Conservation (phyloP, 2,888 invertebrate species). For the Icerya purchasi region DNA sequence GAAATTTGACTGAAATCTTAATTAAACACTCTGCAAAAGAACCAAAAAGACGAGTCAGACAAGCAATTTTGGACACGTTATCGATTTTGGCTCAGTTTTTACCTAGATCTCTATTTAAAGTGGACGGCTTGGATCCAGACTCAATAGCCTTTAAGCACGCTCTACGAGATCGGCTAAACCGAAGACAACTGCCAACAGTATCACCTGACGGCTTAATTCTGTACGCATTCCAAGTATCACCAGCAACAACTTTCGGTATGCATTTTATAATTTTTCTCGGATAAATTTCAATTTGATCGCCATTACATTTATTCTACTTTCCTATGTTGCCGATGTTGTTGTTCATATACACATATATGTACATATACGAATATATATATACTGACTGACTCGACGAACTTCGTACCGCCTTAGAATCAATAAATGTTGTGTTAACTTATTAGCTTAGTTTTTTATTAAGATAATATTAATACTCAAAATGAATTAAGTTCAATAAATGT, state of each 20-base stretch:
- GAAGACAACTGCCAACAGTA: conserved; percentile 48
- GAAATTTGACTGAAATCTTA: conserved; percentile 16
- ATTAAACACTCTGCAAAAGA: conserved; percentile 27
- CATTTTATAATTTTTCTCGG: too few relatives aligned
- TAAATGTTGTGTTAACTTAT: too few relatives aligned
- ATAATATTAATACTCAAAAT: too few relatives aligned
- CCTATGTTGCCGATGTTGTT: too few relatives aligned
- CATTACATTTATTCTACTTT: too few relatives aligned
- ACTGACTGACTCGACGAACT: too few relatives aligned
- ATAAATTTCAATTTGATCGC: too few relatives aligned
- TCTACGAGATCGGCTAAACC: conserved; percentile 48
- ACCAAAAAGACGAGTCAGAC: conserved; percentile 50
- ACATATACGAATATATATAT: too few relatives aligned
- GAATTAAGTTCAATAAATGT: too few relatives aligned
- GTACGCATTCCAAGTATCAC: conserved; percentile 44
- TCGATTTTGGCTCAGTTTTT: conserved; percentile 52
- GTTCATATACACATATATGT: too few relatives aligned
- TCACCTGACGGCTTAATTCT: conserved; percentile 49
- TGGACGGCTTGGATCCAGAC: conserved; percentile 1
- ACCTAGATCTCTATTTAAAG: conserved; percentile 12
- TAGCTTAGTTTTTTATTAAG: too few relatives aligned
- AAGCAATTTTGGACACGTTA: conserved; percentile 54
- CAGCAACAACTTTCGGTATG: conserved; percentile 17
- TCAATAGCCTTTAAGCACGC: conserved; percentile 27
- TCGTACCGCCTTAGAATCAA: too few relatives aligned